Evolutionary conservation across 1,140 invertebrate genomes (phyloP).

Genomic region (Sipha flava): DNA sequence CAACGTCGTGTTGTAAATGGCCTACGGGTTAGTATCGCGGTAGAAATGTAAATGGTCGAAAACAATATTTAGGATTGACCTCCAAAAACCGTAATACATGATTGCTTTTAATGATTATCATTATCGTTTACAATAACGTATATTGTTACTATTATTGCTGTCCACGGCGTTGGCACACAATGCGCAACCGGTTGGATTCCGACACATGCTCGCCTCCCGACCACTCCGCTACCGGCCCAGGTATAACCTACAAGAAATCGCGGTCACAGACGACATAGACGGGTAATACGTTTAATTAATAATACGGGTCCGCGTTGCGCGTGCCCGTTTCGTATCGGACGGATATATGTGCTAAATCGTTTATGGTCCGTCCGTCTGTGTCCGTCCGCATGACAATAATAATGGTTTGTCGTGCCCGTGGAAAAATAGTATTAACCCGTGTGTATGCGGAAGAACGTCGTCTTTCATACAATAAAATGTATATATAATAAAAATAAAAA

Average conservation of each 20-base stretch:
- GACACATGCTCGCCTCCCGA: neutral
- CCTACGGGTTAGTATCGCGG: too few relatives aligned
- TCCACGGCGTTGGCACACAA: neutral
- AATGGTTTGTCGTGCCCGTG: too few relatives aligned
- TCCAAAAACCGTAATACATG: too few relatives aligned
- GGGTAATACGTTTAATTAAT: constrained; percentile 21
- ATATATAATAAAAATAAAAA: too few relatives aligned
- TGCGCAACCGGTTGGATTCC: neutral
- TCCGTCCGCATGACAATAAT: neutral
- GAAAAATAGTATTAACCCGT: neutral
- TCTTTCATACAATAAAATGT: too few relatives aligned
- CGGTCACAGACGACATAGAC: constrained; percentile 8
- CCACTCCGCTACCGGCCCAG: neutral
- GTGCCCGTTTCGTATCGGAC: neutral
- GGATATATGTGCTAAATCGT: constrained; percentile 6
- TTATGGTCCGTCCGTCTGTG: neutral
- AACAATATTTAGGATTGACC: too few relatives aligned
- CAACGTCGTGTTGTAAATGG: neutral
- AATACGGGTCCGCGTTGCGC: neutral
- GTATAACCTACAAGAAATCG: neutral
- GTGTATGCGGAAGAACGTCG: too few relatives aligned
- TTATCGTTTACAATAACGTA: neutral
- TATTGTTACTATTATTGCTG: neutral
- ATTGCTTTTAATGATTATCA: too few relatives aligned
- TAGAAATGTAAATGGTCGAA: too few relatives aligned